phyloP scores from a whole-genome alignment of 2,797 vertebrate genomes.

The Dipus sagitta region DNA sequence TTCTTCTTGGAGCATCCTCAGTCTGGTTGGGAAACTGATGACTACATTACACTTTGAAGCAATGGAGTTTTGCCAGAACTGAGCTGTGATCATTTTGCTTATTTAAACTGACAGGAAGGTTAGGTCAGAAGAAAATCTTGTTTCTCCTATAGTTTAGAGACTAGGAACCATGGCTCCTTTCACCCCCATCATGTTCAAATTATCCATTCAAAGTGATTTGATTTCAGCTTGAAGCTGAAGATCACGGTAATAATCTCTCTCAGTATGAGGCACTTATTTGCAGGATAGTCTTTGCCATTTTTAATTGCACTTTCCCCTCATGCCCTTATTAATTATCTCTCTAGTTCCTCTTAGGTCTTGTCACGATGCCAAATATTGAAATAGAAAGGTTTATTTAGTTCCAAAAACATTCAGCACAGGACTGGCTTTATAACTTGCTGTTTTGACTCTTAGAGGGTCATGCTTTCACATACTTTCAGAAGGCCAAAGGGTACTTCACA shows the following conservation, averaged over 20 bases:
- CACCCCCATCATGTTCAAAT: slow-evolving; percentile 62
- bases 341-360: slow-evolving; percentile 83
- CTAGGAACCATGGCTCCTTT: slow-evolving; percentile 42
- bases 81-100: slow-evolving; percentile 79
- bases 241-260: slow-evolving; percentile 77
- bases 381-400: slow-evolving; percentile 84
- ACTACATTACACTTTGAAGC: slow-evolving; percentile 69
- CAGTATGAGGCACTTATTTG: slow-evolving; percentile 83
- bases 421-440: slow-evolving; percentile 59
- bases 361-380: slow-evolving; percentile 84
- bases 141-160: slow-evolving; percentile 78
- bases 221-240: slow-evolving; percentile 82
- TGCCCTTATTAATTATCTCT: slow-evolving; percentile 85
- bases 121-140: slow-evolving; percentile 79
- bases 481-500: slow-evolving; percentile 61
- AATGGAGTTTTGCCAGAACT: slow-evolving; percentile 74
- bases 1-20: slow-evolving; percentile 76
- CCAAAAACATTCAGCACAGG: slow-evolving; percentile 65
- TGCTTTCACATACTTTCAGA: slow-evolving; percentile 56
- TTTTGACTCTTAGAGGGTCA: slow-evolving; percentile 72
- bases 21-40: slow-evolving; percentile 76
- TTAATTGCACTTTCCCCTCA: slow-evolving; percentile 84
- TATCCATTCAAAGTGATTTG: slow-evolving; percentile 83
- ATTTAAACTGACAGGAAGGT: slow-evolving; percentile 82
- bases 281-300: slow-evolving; percentile 82